These are phyloP conservation scores for Falco cherrug DNA, from an alignment of 2,797 vertebrate genomes.

Conservation along the genomic window DNA sequence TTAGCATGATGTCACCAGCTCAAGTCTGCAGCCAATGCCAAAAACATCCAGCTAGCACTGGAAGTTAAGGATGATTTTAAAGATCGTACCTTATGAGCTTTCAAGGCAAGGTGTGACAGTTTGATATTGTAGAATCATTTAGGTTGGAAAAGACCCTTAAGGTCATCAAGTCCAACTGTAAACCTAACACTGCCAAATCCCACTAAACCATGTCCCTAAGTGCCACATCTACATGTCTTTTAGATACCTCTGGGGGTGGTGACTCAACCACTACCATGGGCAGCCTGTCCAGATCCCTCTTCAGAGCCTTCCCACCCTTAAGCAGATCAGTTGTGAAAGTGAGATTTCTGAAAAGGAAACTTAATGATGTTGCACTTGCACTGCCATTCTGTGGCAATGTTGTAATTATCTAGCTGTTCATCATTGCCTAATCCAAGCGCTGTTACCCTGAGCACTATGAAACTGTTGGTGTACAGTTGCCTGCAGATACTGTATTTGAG, in stretches of 20 bases:
- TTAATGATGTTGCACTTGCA: neutral
- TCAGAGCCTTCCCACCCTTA: neutral
- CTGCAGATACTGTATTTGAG: neutral
- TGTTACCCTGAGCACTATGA: fast-evolving
- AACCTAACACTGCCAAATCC: neutral
- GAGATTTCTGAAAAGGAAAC: neutral
- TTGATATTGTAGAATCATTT: neutral
- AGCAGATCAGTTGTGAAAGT: neutral
- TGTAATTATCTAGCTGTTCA: neutral
- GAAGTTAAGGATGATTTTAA: neutral
- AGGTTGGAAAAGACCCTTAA: neutral
- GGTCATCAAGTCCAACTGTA: neutral
- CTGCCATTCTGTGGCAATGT: neutral
- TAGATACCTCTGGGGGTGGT: neutral
- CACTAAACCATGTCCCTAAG: no score
- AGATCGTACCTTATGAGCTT: neutral
- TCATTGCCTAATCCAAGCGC: neutral
- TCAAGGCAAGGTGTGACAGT: neutral
- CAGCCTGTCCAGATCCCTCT: neutral
- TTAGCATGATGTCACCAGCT: neutral
- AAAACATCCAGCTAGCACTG: neutral
- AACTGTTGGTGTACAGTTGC: neutral
- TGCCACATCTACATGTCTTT: fast-evolving
- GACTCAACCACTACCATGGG: neutral
- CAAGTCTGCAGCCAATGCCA: fast-evolving